Conservation (phyloP, 2,113 vertebrate species). For the Microtus pennsylvanicus region DNA sequence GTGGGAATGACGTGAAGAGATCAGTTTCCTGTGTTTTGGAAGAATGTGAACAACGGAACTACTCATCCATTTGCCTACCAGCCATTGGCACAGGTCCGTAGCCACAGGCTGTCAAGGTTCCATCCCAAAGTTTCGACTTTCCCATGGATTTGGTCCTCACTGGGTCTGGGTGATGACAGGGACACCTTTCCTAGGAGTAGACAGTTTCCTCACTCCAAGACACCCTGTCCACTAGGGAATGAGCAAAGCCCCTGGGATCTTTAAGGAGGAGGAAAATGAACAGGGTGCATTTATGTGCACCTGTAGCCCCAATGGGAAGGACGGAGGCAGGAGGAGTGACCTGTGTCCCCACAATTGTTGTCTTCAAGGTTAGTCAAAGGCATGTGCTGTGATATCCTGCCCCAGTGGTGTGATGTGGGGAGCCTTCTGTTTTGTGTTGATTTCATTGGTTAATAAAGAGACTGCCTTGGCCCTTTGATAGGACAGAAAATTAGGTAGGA, state of each 20-base stretch:
- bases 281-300: no score
- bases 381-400: no score
- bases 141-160: not conserved
- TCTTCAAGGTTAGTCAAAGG: no score
- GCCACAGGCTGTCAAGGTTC: not conserved
- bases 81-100: constrained; percentile 95
- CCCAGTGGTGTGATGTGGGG: no score
- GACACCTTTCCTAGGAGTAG: not conserved
- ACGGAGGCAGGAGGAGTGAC: no score
- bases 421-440: no score
- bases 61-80: constrained; percentile 91
- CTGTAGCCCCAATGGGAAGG: no score
- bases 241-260: not conserved
- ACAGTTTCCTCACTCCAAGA: not conserved
- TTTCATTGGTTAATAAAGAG: no score
- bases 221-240: not conserved
- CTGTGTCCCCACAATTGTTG: not conserved
- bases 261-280: not conserved
- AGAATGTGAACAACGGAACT: constrained; percentile 85
- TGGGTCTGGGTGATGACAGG: not conserved
- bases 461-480: no score
- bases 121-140: not conserved
- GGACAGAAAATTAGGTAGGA: no score
- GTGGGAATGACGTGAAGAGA: constrained; percentile 78
- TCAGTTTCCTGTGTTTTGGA: constrained; percentile 85